Evolutionary conservation across 53 echinoderm and acorn worm genomes (phyloP), one percentile per base, ranked within the genome.

Genomic region (Pentamera pediparva): DNA sequence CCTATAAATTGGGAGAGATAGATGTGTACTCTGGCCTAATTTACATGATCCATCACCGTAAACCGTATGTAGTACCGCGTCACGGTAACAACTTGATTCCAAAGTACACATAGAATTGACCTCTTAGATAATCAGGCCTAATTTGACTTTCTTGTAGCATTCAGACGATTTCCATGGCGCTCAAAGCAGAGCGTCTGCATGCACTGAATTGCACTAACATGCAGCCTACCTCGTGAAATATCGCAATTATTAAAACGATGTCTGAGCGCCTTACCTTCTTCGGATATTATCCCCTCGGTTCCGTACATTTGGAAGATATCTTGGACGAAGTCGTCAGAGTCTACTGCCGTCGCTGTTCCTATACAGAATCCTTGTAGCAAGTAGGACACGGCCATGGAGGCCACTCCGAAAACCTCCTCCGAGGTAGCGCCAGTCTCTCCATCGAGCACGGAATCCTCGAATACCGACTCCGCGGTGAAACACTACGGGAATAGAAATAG

Each of bases 301-400:
- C 56, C 80, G 28, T 88, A 94, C 15, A 21, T 3, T 10, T 81
- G 82, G 43, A 87, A 94, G 20, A 94, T 55, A 2, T 85, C 80
- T 15, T 89, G 62, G 12, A 78, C 48, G 36, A 94, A 94, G 17
- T 59, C 79, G 6, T 87, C 85, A 5, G 85, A 60, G 31, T 81
- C 69, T 4, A 88, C 26, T 20, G 20, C 22, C 1, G 85, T 82
- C 2, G 95, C 85, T 20, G 59, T 32, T 5, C 95, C 95, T 11
- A 94, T 90, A 59, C 95, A 94, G 48, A 73, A 82, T 4, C 92
- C 92, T 5, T 79, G 70, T 17, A 92, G 38, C 18, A 92, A 64
- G 33, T 74, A 81, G n/a, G 76, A 78, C 10, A 92, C 59, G 8
- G 77, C 61, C 21, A 74, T 22, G 37, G 85, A 82, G 6, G 88